phyloP scores from a whole-genome alignment of 2,797 vertebrate species.

The Mycteria americana region DNA sequence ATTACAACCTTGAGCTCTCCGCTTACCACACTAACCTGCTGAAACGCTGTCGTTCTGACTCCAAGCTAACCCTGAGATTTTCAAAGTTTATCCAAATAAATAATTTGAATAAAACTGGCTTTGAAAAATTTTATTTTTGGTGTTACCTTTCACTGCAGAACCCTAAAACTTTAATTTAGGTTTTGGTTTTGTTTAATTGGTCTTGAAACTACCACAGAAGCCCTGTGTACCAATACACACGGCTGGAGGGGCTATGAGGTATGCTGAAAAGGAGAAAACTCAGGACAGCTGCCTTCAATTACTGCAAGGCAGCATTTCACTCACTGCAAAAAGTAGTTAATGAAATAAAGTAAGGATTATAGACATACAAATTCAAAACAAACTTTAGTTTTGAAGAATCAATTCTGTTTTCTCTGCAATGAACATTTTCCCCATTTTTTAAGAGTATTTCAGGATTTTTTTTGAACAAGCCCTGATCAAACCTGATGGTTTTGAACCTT shows the following conservation, averaged over 20 bases:
- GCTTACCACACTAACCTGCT: accelerated
- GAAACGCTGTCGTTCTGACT: not conserved
- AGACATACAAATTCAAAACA: not conserved
- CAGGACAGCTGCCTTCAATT: not conserved
- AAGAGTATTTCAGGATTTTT: not conserved
- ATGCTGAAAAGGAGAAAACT: accelerated
- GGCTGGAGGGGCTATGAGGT: accelerated
- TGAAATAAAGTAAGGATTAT: not conserved
- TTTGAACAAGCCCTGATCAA: not conserved
- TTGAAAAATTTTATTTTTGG: accelerated
- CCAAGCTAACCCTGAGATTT: too few relatives aligned
- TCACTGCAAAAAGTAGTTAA: not conserved
- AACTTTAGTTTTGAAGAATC: too few relatives aligned
- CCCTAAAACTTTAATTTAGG: accelerated
- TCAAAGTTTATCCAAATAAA: not conserved
- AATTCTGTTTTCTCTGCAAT: not conserved
- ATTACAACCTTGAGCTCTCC: accelerated
- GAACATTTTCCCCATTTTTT: accelerated
- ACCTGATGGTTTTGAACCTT: accelerated
- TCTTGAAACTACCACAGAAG: not conserved
- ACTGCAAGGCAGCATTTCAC: accelerated
- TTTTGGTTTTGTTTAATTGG: not conserved
- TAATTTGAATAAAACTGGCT: not conserved
- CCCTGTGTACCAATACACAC: accelerated
- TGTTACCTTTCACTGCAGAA: not conserved